Conservation (phyloP, 2,888 invertebrate genomes). For the Rhagium mordax region DNA sequence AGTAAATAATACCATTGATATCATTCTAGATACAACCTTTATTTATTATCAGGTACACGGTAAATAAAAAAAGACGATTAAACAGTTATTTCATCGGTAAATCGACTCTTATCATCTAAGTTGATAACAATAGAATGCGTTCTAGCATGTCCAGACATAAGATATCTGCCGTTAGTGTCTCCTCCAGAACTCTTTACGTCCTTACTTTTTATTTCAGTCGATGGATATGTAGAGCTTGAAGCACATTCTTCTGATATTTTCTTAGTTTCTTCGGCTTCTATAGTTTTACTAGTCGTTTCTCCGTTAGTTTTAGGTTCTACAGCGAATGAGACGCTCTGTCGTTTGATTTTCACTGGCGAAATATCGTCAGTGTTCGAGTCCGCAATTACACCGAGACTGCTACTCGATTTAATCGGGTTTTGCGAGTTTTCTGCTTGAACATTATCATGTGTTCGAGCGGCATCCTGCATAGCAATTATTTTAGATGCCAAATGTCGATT, state of each 20-base stretch:
- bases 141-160: slow-evolving; percentile 78
- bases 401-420: slow-evolving; percentile 50
- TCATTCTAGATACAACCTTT: slow-evolving; percentile 44
- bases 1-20: neutral
- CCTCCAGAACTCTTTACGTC: slow-evolving; percentile 44
- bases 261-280: slow-evolving; percentile 22
- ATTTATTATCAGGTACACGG: slow-evolving; percentile 56
- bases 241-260: slow-evolving; percentile 53
- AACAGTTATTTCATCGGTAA: slow-evolving; percentile 87
- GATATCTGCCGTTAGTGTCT: slow-evolving; percentile 65
- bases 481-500: slow-evolving; percentile 83
- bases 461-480: slow-evolving; percentile 88
- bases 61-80: slow-evolving; percentile 65
- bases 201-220: slow-evolving; percentile 50
- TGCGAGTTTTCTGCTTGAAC: slow-evolving; percentile 54
- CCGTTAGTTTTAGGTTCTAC: slow-evolving; percentile 61
- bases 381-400: slow-evolving; percentile 43
- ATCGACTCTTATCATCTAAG: slow-evolving; percentile 84
- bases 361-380: slow-evolving; percentile 47
- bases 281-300: slow-evolving; percentile 26
- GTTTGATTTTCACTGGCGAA: slow-evolving; percentile 61
- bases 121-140: slow-evolving; percentile 87
- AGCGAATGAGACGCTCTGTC: slow-evolving; percentile 71
- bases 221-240: slow-evolving; percentile 49
- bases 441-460: slow-evolving; percentile 76